Evolutionary conservation across 2,888 invertebrate genomes (phyloP).

Genomic region (Chironomus tentans): DNA sequence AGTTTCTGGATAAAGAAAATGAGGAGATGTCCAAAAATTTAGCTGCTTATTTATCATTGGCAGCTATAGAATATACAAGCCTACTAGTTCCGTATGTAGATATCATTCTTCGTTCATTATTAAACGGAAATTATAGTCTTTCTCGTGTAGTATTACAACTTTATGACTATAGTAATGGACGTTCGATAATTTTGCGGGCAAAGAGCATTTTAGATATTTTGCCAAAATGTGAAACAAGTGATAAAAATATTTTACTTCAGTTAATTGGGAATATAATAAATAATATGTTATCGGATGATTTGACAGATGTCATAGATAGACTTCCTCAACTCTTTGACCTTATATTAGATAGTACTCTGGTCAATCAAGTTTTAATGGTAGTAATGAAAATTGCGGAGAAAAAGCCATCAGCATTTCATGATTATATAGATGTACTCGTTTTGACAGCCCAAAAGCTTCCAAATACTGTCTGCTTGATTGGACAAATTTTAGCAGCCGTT

Average conservation of each 20-base stretch:
- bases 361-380: constrained; percentile 59
- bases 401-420: constrained; percentile 58
- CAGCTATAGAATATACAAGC: constrained; percentile 83
- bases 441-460: constrained; percentile 58
- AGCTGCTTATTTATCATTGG: constrained; percentile 84
- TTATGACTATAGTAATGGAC: constrained; percentile 56
- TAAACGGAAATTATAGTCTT: constrained; percentile 74
- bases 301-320: constrained; percentile 60
- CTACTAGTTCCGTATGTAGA: constrained; percentile 79
- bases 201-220: constrained; percentile 47
- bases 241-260: constrained; percentile 68
- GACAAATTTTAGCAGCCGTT: constrained; percentile 59
- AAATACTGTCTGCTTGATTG: constrained; percentile 55
- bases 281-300: not conserved
- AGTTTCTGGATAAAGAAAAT: constrained; percentile 84
- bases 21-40: constrained; percentile 81
- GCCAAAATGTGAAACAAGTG: constrained; percentile 75
- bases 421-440: constrained; percentile 60
- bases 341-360: constrained; percentile 38
- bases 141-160: constrained; percentile 83
- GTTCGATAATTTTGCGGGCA: not conserved
- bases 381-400: constrained; percentile 65
- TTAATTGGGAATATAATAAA: not conserved
- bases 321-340: constrained; percentile 57
- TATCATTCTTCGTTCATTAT: constrained; percentile 82